Percentiles rank a stretch among this genome's conserved stretches.
These are phyloP conservation scores for Salvator merianae DNA, from an alignment of 2,113 vertebrate genomes.

Conservation along the genomic window DNA sequence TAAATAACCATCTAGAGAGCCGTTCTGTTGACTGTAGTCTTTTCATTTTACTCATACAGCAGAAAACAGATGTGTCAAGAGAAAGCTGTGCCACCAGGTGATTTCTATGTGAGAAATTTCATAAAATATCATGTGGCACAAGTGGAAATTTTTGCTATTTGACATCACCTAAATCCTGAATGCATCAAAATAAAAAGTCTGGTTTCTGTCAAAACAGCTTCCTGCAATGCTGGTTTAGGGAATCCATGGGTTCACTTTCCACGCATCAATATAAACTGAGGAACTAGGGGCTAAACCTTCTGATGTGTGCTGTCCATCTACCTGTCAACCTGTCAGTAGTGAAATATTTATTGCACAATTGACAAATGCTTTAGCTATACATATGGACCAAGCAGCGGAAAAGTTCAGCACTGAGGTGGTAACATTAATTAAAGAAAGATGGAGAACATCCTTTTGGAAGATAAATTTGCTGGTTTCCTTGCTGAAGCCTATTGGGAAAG, in stretches of 20 bases:
- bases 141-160: background rate
- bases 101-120: background rate
- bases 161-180: background rate
- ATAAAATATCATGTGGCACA: background rate
- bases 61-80: background rate
- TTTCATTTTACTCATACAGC: background rate
- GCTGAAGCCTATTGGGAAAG: too few relatives aligned
- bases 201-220: background rate
- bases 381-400: background rate
- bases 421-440: background rate
- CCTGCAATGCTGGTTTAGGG: background rate
- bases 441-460: background rate
- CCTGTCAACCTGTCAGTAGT: background rate
- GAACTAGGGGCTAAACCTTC: background rate
- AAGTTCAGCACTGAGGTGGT: background rate
- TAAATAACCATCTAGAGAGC: background rate
- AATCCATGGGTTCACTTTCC: background rate
- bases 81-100: background rate
- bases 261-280: background rate
- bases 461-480: too few relatives aligned
- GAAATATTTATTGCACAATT: background rate
- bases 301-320: background rate
- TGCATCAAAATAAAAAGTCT: background rate
- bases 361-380: background rate
- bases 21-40: background rate